phyloP scores from a whole-genome alignment of 2,797 vertebrate genomes.

The Notamacropus eugenii region DNA sequence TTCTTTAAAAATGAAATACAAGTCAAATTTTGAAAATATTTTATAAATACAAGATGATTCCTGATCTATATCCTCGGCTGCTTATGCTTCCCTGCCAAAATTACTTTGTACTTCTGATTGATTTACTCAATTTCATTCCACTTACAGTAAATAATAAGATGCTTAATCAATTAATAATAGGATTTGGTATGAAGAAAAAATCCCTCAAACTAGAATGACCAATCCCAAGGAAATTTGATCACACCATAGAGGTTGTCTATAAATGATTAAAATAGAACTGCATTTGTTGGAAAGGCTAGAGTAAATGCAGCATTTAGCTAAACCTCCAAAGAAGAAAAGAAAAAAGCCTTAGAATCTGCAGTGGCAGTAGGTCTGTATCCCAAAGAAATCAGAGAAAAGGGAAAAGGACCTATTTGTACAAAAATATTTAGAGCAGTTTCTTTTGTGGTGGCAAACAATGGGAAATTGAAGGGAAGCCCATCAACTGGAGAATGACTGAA shows the following conservation, averaged over 20 bases:
- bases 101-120: background rate
- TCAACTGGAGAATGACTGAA: too few species aligned
- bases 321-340: background rate
- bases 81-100: background rate
- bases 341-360: background rate
- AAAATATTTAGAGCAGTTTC: background rate
- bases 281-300: background rate
- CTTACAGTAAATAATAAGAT: background rate
- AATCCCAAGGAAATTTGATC: background rate
- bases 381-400: background rate
- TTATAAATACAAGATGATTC: background rate
- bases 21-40: background rate
- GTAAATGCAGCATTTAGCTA: background rate
- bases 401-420: background rate
- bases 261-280: background rate
- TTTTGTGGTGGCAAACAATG: too few species aligned
- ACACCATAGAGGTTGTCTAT: background rate
- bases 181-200: background rate
- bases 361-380: background rate
- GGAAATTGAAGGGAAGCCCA: too few species aligned
- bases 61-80: background rate
- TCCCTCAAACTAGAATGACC: background rate
- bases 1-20: background rate
- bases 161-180: background rate
- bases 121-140: background rate